Conservation (phyloP, 2,113 vertebrate species). For the Tapirus terrestris region DNA sequence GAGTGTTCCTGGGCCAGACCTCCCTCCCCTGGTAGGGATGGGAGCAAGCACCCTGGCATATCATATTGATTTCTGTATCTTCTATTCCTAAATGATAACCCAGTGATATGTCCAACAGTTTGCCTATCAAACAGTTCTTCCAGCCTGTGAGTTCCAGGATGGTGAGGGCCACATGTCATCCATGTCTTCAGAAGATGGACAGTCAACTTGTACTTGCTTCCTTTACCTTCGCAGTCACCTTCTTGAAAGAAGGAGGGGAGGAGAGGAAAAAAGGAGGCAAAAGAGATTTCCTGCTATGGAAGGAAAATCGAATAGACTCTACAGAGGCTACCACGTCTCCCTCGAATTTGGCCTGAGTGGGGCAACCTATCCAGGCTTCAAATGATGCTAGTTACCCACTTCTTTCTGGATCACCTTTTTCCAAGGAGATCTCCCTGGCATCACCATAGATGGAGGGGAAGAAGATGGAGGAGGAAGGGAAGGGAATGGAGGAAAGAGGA, state of each 20-base stretch:
- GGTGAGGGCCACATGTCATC: accelerated
- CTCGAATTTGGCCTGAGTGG: not conserved
- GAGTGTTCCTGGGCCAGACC: not conserved
- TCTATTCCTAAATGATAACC: not conserved
- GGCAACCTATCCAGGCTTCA: not conserved
- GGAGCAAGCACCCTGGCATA: not conserved
- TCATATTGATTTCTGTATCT: not conserved
- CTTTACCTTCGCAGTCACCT: not conserved
- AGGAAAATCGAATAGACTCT: not conserved
- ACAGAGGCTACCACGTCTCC: not conserved
- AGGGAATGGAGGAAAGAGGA: not conserved
- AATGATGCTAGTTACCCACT: not conserved
- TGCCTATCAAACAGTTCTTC: not conserved
- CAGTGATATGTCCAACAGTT: not conserved
- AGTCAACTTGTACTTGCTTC: accelerated
- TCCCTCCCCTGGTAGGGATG: not conserved
- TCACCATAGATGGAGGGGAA: not conserved
- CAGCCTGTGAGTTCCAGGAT: not conserved
- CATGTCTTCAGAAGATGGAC: not conserved
- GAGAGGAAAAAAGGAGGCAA: not conserved
- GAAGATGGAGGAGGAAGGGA: not conserved
- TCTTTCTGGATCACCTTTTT: not conserved
- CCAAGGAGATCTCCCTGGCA: not conserved
- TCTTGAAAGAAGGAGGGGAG: not conserved
- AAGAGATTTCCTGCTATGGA: not conserved